Percentiles rank a stretch among this genome's conserved stretches.
Conservation (phyloP, 2,797 vertebrate genomes). For the Gymnothorax javanicus region DNA sequence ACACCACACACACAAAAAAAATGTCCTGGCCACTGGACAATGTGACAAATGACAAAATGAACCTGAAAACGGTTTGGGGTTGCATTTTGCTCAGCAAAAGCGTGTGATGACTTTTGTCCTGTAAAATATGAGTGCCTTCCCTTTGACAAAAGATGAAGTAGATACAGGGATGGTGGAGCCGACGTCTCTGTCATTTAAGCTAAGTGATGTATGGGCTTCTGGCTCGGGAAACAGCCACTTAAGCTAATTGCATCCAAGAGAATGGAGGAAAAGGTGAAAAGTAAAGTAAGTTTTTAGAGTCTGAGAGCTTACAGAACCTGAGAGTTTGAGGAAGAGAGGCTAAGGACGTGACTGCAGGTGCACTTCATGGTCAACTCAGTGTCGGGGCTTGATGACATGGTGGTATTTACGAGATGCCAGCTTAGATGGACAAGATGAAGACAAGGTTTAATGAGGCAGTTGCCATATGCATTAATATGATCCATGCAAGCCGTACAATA, state of each 20-base stretch:
- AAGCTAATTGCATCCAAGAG: slow-evolving; percentile 35
- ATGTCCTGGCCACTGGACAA: background rate
- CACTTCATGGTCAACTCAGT: background rate
- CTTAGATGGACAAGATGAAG: background rate
- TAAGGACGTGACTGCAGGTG: background rate
- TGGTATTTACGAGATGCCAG: background rate
- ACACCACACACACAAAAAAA: background rate
- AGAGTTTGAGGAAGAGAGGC: background rate
- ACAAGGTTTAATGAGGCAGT: background rate
- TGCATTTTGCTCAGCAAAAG: background rate
- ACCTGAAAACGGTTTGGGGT: background rate
- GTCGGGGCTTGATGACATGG: background rate
- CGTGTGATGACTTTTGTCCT: background rate
- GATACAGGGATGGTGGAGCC: background rate
- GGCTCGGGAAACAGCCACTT: slow-evolving; percentile 29
- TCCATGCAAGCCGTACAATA: background rate
- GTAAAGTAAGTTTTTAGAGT: background rate
- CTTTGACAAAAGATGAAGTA: slow-evolving; percentile 21
- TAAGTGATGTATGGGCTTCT: slow-evolving; percentile 17
- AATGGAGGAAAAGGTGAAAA: background rate
- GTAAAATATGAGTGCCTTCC: slow-evolving; percentile 25
- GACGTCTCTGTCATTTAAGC: slow-evolving; percentile 29
- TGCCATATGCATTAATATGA: too few species aligned
- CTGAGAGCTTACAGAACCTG: background rate
- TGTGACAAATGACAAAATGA: background rate